Base-by-base conservation (phyloP, 1,140 invertebrate genomes). In the Rhopalosiphum maidis region DNA sequence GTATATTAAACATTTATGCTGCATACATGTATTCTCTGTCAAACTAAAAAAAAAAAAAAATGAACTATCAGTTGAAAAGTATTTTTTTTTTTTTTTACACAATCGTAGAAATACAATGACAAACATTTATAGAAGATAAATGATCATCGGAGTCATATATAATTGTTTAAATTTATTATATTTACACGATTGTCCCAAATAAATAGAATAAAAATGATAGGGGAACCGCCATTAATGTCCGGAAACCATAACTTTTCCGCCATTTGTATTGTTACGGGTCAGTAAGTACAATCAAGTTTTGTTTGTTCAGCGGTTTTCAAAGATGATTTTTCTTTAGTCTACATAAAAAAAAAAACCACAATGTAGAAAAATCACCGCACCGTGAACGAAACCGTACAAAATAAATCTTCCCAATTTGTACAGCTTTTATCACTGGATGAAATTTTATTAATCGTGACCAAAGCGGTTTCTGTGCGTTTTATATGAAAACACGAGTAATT, bases 231-330 rank as follows among this genome's bases (percentile, higher is more conserved):
- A 93, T 86, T 54, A 93, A 82, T 11, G 82, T 85, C 91, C 91
- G 91, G 91, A 93, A 93, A 93, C 91, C 91, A 86, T 86, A 93
- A 93, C 91, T 93, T 93, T 93, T 54, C 91, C 91, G 91, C 91
- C 91, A 93, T 93, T 93, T 83, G 91, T 93, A 86, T 93, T 37
- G 77, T 93, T 86, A 85, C 82, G 91, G 77, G 46, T 54, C 77
- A 93, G 91, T 93, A 93, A 93, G 48, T 93, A 93, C 91, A 93
- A 93, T 93, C 82, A 93, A 86, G 91, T 93, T 54, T 86, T 55
- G 82, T 93, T 93, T 93, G 91, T 93, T 93, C 51, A 51, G 46
- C 68, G 90, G 60, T 92, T 92, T 51, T 51, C 91, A 41, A 93
- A 93, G 91, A 93, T 48, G 91, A 93, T 93, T 93, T 93, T 93